Percentiles rank a stretch among this genome's conserved stretches.
phyloP scores from a whole-genome alignment of 1,140 invertebrate genomes.

The Nylanderia fulva region DNA sequence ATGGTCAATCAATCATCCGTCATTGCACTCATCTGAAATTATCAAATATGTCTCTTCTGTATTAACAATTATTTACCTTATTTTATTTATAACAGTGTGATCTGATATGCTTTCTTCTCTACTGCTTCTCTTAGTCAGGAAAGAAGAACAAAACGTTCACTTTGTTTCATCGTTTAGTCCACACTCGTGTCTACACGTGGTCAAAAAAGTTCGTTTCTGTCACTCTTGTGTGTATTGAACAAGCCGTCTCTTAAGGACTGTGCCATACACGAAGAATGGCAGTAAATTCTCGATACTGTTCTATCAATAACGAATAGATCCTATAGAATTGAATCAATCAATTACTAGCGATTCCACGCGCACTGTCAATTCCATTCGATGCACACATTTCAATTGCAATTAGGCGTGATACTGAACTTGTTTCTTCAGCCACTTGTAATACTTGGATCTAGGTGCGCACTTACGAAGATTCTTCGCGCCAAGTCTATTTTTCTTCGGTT shows the following conservation, averaged over 20 bases:
- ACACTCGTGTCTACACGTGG: slow-evolving; percentile 69
- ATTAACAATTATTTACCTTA: slow-evolving; percentile 84
- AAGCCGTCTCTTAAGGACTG: slow-evolving; percentile 76
- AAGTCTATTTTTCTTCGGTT: slow-evolving; percentile 24
- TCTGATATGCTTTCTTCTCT: slow-evolving; percentile 84
- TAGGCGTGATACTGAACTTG: slow-evolving; percentile 23
- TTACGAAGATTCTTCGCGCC: slow-evolving; percentile 42
- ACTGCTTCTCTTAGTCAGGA: slow-evolving; percentile 64
- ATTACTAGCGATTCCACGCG: slow-evolving; percentile 65
- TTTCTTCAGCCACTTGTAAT: slow-evolving; percentile 52
- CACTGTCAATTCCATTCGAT: slow-evolving; percentile 29
- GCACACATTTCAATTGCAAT: slow-evolving; percentile 16
- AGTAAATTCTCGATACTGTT: slow-evolving; percentile 77
- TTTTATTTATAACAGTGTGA: slow-evolving; percentile 84
- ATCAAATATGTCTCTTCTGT: slow-evolving; percentile 80
- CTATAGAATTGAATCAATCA: slow-evolving; percentile 74
- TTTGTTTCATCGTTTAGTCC: slow-evolving; percentile 67
- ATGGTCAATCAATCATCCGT: slow-evolving; percentile 70
- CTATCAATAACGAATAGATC: slow-evolving; percentile 74
- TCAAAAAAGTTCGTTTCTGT: slow-evolving; percentile 50
- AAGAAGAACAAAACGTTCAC: slow-evolving; percentile 65
- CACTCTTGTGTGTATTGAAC: slow-evolving; percentile 62
- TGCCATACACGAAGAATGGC: slow-evolving; percentile 78
- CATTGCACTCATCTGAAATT: slow-evolving; percentile 84
- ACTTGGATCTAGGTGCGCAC: slow-evolving; percentile 51